Conservation (phyloP, 2,888 invertebrate species). For the Eugnorisma glareosa region DNA sequence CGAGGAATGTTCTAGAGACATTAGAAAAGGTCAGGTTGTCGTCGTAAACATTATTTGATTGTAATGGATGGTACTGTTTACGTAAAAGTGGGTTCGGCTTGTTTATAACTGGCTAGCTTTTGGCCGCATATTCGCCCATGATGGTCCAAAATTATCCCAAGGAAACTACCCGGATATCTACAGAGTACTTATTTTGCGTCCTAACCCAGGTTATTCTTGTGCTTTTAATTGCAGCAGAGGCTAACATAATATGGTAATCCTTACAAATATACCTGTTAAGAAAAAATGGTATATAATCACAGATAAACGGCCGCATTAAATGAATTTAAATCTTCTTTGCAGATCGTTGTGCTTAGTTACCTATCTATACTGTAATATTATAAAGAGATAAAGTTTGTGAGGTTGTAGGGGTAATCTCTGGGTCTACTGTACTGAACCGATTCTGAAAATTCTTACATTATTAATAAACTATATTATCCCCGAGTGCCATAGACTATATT, state of each 20-base stretch:
- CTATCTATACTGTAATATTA: too few species aligned
- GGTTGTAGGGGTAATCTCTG: too few species aligned
- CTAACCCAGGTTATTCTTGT: not conserved
- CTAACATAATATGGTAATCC: not conserved
- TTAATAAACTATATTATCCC: too few species aligned
- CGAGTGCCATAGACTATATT: too few species aligned
- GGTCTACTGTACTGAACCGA: too few species aligned
- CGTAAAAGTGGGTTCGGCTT: constrained; percentile 11
- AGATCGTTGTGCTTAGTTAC: not conserved
- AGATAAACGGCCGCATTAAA: too few species aligned
- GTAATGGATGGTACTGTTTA: constrained; percentile 5
- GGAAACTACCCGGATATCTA: not conserved
- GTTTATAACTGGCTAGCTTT: not conserved
- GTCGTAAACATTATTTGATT: constrained; percentile 25
- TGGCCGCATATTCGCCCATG: not conserved
- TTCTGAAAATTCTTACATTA: too few species aligned
- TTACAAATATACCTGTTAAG: not conserved
- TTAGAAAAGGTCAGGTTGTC: constrained; percentile 49
- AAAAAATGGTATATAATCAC: not conserved
- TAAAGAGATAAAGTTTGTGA: too few species aligned
- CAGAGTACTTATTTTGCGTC: not conserved
- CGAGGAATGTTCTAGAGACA: constrained; percentile 50
- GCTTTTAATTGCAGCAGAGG: too few species aligned
- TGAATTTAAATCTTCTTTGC: not conserved
- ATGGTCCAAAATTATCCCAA: not conserved